Conservation (phyloP, 37 sponge, comb jelly and placozoan species). For the Amphimedon queenslandica region DNA sequence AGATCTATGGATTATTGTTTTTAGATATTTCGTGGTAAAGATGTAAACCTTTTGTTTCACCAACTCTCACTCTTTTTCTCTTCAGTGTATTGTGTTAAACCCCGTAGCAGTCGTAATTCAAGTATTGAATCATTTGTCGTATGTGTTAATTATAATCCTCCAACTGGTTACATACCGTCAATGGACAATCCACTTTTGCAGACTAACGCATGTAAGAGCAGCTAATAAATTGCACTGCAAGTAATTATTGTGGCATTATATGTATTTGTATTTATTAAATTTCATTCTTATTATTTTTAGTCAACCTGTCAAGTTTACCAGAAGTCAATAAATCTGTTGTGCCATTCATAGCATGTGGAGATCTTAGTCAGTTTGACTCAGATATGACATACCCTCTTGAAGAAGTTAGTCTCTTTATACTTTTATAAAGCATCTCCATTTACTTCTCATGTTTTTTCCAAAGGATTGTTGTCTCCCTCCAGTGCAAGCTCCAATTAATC, state of each 20-base stretch:
- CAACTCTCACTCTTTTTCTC: constrained; percentile 87
- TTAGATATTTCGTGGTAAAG: constrained; percentile 85
- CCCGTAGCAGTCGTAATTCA: constrained; percentile 90
- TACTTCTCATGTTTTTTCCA: neutral
- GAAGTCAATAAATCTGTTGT: constrained; percentile 77
- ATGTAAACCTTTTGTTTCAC: constrained; percentile 74
- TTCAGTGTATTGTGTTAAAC: constrained; percentile 78
- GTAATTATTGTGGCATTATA: neutral
- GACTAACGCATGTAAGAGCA: constrained; percentile 37
- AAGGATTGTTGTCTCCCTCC: constrained; percentile 22
- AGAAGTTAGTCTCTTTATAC: constrained; percentile 1
- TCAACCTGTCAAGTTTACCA: constrained; percentile 36
- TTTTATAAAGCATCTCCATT: neutral
- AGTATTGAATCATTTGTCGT: constrained; percentile 95
- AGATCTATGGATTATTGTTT: constrained; percentile 16
- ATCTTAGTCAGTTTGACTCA: constrained; percentile 93
- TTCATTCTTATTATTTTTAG: too few relatives aligned
- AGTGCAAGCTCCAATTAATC: constrained; percentile 87
- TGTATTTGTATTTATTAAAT: too few relatives aligned
- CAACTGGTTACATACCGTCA: constrained; percentile 69
- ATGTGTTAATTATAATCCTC: constrained; percentile 70
- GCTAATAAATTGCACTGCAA: neutral
- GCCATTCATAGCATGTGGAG: constrained; percentile 96
- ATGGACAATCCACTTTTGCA: constrained; percentile 83
- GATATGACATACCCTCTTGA: constrained; percentile 89